A percentile compares a stretch with the other conserved stretches of the same genome.
phyloP scores from a whole-genome alignment of 1,140 invertebrate genomes.

The Drosophila baimaii region DNA sequence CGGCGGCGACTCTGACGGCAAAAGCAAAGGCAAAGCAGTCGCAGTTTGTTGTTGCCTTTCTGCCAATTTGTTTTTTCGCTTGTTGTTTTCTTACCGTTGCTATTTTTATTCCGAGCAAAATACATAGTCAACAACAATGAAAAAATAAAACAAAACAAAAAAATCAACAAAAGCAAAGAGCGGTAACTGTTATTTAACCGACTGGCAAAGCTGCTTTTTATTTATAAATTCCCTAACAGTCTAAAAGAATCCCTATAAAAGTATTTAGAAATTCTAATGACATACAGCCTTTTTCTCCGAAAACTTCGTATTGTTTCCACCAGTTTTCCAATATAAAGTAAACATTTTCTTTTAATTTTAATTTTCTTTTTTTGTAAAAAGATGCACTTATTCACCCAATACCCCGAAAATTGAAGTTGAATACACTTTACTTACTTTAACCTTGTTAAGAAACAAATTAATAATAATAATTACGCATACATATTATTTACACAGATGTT shows the following conservation, averaged over 20 bases:
- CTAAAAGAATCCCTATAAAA: constrained; percentile 8
- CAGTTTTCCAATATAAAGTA: no score
- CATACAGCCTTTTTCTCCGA: neutral
- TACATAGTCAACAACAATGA: constrained; percentile 10
- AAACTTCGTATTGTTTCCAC: no score
- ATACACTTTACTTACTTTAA: neutral
- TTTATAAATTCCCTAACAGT: constrained; percentile 1
- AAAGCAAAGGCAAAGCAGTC: constrained; percentile 16
- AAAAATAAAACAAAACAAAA: constrained; percentile 21
- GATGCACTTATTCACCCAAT: neutral
- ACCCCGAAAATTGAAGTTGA: neutral
- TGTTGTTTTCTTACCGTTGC: constrained; percentile 20
- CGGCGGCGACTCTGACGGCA: neutral
- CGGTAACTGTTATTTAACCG: constrained; percentile 38
- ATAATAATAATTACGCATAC: neutral
- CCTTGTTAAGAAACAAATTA: neutral
- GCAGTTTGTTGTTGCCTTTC: constrained; percentile 28
- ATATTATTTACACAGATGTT: constrained; percentile 4
- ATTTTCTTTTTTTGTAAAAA: no score
- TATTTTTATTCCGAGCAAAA: constrained; percentile 50
- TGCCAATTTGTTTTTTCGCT: constrained; percentile 37
- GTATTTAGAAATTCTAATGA: neutral
- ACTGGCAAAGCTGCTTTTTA: constrained; percentile 4
- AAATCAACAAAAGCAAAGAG: constrained; percentile 25
- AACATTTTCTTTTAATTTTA: no score